Evolutionary conservation across 2,113 vertebrate species (phyloP), one percentile per base, ranked within the genome.

Genomic region (Morone chrysops): DNA sequence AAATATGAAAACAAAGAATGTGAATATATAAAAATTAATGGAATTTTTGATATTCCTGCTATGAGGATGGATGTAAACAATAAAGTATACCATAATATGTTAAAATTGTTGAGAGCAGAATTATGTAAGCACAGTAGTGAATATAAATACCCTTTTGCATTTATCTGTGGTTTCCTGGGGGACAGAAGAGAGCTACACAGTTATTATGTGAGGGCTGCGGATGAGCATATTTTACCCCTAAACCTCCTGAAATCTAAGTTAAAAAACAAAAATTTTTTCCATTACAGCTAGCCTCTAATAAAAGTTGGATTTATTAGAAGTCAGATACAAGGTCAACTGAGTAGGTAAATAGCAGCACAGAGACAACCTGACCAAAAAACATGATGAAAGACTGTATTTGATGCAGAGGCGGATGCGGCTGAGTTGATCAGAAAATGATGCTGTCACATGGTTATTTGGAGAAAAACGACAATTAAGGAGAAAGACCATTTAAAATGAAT

Each of bases 381-480:
- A 54, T 20, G 31, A 79, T 57, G 48, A 57, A 18, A 53, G 22
- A 66, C 43, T 20, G 40, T 22, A 22, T 66, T 50, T 60, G 47
- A 68, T 43, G 60, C 1, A 7, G 48, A 62, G 56, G 56, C 66
- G 56, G 57, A 77, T 63, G n/a, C 47, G 80, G 25, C 57, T 57
- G 66, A 59, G 31, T 38, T 71, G 12, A 63, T 68, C 45, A 68
- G 50, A 47, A 62, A 75, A 82, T 56, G 38, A 70, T 62, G 70
- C 40, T 51, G 54, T 53, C 53, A 73, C 4, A 22, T 62, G 4
- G 4, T 16, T 51, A 53, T 81, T 40, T 79, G 62, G 70, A 74
- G 65, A 54, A 62, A 81, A 77, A 74, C 8, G 7, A 72, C 66
- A 69, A 43, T 61, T 77, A 60, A 80, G 20, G 70, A 74, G 54